Base-by-base conservation (phyloP, 2,888 invertebrate species). In the Tanypteryx hageni region DNA sequence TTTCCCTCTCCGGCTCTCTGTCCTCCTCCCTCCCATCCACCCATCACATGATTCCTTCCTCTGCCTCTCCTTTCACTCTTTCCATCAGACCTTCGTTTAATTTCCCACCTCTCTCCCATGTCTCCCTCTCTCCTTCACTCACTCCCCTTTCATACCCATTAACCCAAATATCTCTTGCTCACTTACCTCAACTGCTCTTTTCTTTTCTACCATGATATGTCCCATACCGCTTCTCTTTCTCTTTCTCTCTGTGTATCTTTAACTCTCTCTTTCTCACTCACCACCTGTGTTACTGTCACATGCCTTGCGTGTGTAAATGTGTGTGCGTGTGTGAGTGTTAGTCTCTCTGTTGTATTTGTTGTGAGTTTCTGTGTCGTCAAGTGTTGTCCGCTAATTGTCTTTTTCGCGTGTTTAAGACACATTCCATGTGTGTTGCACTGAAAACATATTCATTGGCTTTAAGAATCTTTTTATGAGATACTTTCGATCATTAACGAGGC, bases 341-440 rank as follows among this genome's bases (percentile, higher is more conserved):
- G 89, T 89, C 64, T 89, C 89, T 89, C 89, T 89, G 89, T 89
- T 64, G 89, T 89, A 89, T 89, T 64, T 89, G 89, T 89, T 89
- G 89, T 89, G 31, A 64, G 64, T 89, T 89, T 89, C n/a, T 89
- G 89, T 89, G 89, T 89, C 89, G 89, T 89, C 89, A 64, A 89
- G 89, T 89, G 89, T 89, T 89, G 89, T 89, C 89, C 89, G 89
- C 68, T 68, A 31, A 89, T 68, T 89, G 89, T 89, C 89, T 89
- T 44, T 89, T 31, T 59, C 89, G 64, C 64, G 89, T 89, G 27
- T 22, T 59, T 59, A 86, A 64, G 61, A 89, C 89, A 44, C 44
- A 86, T 56, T 64, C 89, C 64, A 44, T 64, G 44, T 89, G 68
- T 89, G 89, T 89, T 89, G 89, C 89, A 89, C 89, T 89, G 10